phyloP scores from a whole-genome alignment of 2,888 invertebrate species.

The Heliothis peltigera region DNA sequence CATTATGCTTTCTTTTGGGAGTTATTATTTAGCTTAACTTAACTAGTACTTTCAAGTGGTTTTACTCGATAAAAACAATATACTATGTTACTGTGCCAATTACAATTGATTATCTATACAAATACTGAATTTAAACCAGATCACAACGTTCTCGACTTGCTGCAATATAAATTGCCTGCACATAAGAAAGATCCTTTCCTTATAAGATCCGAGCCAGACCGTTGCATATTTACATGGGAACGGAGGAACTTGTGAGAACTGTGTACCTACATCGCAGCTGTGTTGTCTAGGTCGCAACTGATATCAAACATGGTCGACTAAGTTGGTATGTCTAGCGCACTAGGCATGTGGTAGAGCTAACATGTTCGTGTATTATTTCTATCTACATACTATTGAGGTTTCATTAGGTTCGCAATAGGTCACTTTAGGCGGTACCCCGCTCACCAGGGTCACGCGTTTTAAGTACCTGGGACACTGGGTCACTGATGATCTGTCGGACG shows the following conservation, averaged over 20 bases:
- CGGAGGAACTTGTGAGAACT: conserved; percentile 26
- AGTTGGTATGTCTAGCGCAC: conserved; percentile 15
- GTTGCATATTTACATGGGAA: conserved; percentile 12
- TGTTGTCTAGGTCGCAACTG: conserved; percentile 24
- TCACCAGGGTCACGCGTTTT: too few species aligned
- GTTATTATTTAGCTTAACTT: neutral
- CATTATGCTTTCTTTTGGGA: conserved; percentile 13
- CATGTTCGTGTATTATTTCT: too few species aligned
- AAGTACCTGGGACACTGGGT: too few species aligned
- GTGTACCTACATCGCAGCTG: conserved; percentile 7
- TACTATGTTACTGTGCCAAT: too few species aligned
- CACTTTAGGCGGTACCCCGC: too few species aligned
- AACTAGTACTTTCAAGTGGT: too few species aligned
- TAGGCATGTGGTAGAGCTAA: neutral
- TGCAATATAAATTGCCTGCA: too few species aligned
- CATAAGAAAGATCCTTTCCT: neutral
- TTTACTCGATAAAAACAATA: too few species aligned
- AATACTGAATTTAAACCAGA: too few species aligned
- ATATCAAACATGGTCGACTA: conserved; percentile 12
- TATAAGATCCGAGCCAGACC: conserved; percentile 4
- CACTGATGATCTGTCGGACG: too few species aligned
- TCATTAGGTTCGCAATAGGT: neutral
- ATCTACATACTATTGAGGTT: neutral
- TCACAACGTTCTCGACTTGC: too few species aligned
- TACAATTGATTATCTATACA: conserved; percentile 3